phyloP scores from a whole-genome alignment of 2,888 invertebrate species.

The Linnaemya tessellans region DNA sequence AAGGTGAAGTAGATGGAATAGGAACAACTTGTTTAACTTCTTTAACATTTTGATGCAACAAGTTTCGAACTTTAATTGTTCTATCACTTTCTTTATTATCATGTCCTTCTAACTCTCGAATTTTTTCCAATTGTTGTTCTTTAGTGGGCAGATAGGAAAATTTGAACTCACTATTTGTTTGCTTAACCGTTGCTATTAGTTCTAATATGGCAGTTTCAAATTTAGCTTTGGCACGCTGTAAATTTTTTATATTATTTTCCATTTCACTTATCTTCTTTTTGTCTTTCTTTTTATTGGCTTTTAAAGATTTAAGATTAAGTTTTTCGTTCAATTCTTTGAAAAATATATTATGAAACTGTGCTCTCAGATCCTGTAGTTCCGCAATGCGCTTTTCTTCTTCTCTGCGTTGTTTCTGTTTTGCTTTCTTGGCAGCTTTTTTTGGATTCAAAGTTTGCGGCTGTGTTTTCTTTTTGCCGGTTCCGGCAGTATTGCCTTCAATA shows the following conservation, averaged over 20 bases:
- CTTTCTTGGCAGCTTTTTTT: conserved; percentile 83
- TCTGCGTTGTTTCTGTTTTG: conserved; percentile 82
- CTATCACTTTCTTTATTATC: conserved; percentile 59
- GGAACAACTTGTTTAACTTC: conserved; percentile 38
- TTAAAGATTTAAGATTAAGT: conserved; percentile 79
- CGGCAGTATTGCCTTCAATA: conserved; percentile 79
- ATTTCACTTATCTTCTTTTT: conserved; percentile 82
- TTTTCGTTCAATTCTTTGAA: conserved; percentile 82
- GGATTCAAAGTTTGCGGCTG: conserved; percentile 81
- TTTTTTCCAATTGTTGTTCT: conserved; percentile 81
- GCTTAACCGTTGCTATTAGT: conserved; percentile 82
- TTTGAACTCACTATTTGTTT: conserved; percentile 81
- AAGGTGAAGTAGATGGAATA: conserved; percentile 49
- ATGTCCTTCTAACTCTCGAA: conserved; percentile 75
- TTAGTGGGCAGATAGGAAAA: conserved; percentile 83
- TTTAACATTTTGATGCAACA: conserved; percentile 60
- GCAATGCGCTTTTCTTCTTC: conserved; percentile 82
- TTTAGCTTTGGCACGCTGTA: conserved; percentile 82
- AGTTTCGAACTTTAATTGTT: conserved; percentile 53
- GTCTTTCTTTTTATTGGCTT: conserved; percentile 80
- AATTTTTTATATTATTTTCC: conserved; percentile 81
- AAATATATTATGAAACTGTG: conserved; percentile 82
- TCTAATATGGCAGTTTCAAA: conserved; percentile 82
- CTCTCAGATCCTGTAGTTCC: conserved; percentile 80
- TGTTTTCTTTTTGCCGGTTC: conserved; percentile 74